A percentile compares a stretch with the other conserved stretches of the same genome.
phyloP scores from a whole-genome alignment of 2,113 vertebrate species.

The Gnathonemus longibarbis region DNA sequence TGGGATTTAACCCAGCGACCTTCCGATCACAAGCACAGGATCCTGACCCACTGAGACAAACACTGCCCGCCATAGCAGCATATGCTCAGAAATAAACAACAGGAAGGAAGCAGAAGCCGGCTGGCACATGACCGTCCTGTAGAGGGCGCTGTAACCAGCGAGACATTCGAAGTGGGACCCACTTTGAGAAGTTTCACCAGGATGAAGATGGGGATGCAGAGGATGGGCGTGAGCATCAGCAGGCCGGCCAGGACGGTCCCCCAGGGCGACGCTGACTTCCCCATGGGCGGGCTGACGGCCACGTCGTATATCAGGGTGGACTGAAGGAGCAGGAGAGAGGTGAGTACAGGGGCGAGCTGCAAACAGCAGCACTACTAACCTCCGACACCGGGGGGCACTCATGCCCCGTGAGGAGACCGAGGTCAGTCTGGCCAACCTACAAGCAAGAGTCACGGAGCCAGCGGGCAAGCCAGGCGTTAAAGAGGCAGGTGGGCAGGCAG shows the following conservation, averaged over 20 bases:
- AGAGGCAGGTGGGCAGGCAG: neutral
- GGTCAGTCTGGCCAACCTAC: neutral
- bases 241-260: neutral
- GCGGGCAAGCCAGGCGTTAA: neutral
- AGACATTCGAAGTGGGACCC: neutral
- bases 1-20: neutral
- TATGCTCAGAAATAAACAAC: neutral
- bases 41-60: neutral
- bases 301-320: slow-evolving; percentile 38
- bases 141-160: neutral
- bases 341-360: neutral
- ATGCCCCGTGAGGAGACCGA: neutral
- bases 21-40: neutral
- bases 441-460: neutral
- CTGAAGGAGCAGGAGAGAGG: slow-evolving; percentile 29
- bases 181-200: slow-evolving; percentile 43
- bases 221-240: slow-evolving; percentile 45
- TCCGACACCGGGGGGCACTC: neutral
- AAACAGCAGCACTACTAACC: neutral
- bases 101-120: neutral
- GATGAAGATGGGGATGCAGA: slow-evolving; percentile 54
- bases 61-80: neutral
- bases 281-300: accelerated
- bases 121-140: neutral
- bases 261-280: neutral